These are phyloP conservation scores for Nematolebias whitei DNA, from an alignment of 2,113 vertebrate genomes.

Conservation along the genomic window DNA sequence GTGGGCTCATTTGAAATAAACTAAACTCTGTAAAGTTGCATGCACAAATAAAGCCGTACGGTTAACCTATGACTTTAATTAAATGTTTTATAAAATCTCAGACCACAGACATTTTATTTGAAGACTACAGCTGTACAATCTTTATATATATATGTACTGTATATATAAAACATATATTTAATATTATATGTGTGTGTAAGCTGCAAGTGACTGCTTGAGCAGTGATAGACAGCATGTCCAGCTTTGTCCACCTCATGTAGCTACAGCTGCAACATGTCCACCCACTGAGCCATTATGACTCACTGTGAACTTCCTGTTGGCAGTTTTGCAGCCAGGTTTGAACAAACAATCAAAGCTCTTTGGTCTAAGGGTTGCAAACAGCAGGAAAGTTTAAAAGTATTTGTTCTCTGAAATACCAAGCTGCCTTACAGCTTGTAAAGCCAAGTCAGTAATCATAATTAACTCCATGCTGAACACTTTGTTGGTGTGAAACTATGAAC, in stretches of 20 bases:
- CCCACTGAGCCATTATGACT: conserved; percentile 20
- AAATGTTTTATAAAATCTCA: too few relatives aligned
- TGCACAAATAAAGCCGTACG: too few relatives aligned
- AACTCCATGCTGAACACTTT: not conserved
- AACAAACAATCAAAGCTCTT: not conserved
- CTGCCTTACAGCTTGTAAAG: not conserved
- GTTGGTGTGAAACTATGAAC: not conserved
- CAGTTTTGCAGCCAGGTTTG: conserved; percentile 1
- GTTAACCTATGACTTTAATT: too few relatives aligned
- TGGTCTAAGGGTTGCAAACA: not conserved
- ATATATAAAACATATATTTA: too few relatives aligned
- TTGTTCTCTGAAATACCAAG: not conserved
- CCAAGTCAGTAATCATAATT: conserved; percentile 15
- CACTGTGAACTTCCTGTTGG: not conserved
- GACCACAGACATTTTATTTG: too few relatives aligned
- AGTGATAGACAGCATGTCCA: not conserved
- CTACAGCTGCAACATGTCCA: conserved; percentile 12
- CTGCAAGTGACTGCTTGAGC: not conserved
- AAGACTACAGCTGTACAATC: too few relatives aligned
- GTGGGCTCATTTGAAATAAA: too few relatives aligned
- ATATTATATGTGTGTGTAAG: too few relatives aligned
- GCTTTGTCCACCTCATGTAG: conserved; percentile 1
- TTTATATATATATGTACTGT: too few relatives aligned
- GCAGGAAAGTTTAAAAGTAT: not conserved
- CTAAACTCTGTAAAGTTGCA: too few relatives aligned